Conservation (phyloP, 2,888 invertebrate species). For the Rhamphomyia laevipes region DNA sequence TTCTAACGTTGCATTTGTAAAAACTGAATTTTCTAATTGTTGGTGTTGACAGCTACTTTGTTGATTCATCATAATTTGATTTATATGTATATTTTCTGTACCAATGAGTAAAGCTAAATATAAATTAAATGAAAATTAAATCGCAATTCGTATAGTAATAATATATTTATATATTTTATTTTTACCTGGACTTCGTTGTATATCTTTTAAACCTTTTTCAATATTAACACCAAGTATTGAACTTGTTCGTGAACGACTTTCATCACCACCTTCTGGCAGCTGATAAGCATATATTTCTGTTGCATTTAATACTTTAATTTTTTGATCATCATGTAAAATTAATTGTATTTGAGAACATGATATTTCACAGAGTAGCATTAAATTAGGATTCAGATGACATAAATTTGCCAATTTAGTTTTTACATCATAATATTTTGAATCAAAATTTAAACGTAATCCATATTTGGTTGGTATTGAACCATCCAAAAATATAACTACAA, state of each 20-base stretch:
- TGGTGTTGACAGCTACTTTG: slow-evolving; percentile 9
- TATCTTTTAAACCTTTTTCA: slow-evolving; percentile 37
- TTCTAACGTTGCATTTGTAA: no score
- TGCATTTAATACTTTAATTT: slow-evolving; percentile 41
- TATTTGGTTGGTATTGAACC: slow-evolving; percentile 76
- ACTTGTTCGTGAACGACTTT: slow-evolving; percentile 28
- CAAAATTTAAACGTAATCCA: slow-evolving; percentile 70
- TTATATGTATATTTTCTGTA: slow-evolving; percentile 10
- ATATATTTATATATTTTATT: background rate
- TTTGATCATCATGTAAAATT: slow-evolving; percentile 42
- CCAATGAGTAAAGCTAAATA: slow-evolving; percentile 15
- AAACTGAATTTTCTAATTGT: background rate
- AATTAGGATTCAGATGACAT: slow-evolving; percentile 47
- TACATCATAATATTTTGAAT: slow-evolving; percentile 65
- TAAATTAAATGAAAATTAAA: background rate
- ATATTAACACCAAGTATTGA: slow-evolving; percentile 33
- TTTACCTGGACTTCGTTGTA: slow-evolving; percentile 36
- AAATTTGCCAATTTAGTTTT: slow-evolving; percentile 57
- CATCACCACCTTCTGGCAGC: slow-evolving; percentile 40
- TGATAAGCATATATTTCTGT: slow-evolving; percentile 58
- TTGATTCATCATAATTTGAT: slow-evolving; percentile 1
- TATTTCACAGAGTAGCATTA: slow-evolving; percentile 61
- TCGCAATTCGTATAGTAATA: background rate
- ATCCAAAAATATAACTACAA: slow-evolving; percentile 60
- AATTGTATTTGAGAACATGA: slow-evolving; percentile 56